Percentiles rank a stretch among this genome's conserved stretches.
Conservation (phyloP, 2,797 vertebrate species). For the Arrhamphus sclerolepis region DNA sequence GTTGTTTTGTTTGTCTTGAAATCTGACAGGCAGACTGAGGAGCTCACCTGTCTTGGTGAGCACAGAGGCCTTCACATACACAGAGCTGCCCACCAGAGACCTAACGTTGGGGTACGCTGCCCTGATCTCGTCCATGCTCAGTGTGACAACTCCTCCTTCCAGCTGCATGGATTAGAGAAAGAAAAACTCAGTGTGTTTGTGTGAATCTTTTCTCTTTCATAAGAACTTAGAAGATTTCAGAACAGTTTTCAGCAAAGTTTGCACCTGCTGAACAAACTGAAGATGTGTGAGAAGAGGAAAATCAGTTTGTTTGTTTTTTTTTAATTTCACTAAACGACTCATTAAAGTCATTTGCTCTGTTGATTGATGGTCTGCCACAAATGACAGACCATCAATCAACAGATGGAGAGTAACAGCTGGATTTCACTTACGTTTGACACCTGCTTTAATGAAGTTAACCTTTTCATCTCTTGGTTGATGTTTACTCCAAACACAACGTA, state of each 20-base stretch:
- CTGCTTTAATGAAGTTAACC: slow-evolving; percentile 73
- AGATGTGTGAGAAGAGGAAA: no score
- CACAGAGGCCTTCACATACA: slow-evolving; percentile 81
- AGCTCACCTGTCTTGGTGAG: slow-evolving; percentile 76
- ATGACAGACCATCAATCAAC: neutral
- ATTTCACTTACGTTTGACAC: slow-evolving; percentile 67
- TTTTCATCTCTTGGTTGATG: slow-evolving; percentile 66
- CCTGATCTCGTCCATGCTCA: slow-evolving; percentile 74
- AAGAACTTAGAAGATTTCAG: no score
- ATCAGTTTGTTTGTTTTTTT: no score
- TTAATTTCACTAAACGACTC: no score
- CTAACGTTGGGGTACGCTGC: slow-evolving; percentile 58
- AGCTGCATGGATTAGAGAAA: slow-evolving; percentile 53
- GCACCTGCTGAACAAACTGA: no score
- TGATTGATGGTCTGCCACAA: no score
- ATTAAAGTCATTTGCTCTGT: no score
- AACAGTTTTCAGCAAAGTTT: no score
- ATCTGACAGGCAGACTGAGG: neutral
- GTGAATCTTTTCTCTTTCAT: no score
- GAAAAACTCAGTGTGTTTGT: neutral
- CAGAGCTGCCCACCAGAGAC: slow-evolving; percentile 65
- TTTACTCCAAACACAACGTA: slow-evolving; percentile 81
- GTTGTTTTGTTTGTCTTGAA: neutral
- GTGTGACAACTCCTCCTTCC: slow-evolving; percentile 60
- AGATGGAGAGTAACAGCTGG: neutral